A percentile compares a stretch with the other conserved stretches of the same genome.
Evolutionary conservation across 2,113 vertebrate species (phyloP).

Genomic region (Brienomyrus brachyistius): DNA sequence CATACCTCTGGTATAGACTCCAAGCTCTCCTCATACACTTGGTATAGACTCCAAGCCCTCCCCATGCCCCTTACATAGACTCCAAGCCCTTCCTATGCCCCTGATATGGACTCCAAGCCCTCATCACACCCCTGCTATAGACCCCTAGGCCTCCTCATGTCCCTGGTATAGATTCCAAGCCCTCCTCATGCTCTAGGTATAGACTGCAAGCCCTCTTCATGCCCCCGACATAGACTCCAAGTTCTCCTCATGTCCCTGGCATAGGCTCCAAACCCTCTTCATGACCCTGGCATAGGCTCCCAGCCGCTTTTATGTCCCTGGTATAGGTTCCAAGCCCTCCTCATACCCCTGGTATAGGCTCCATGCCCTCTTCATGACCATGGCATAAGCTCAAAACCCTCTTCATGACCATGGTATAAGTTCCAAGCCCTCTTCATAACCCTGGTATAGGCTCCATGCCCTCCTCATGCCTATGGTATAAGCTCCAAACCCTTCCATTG

Average conservation of each 20-base stretch:
- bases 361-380: not conserved
- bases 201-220: not conserved
- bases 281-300: not conserved
- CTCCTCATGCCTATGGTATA: no score
- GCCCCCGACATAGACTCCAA: not conserved
- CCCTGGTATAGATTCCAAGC: not conserved
- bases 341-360: not conserved
- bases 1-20: not conserved
- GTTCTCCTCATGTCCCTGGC: not conserved
- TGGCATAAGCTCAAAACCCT: not conserved
- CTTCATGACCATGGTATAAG: not conserved
- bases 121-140: not conserved
- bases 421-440: not conserved
- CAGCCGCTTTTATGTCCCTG: not conserved
- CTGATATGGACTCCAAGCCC: not conserved
- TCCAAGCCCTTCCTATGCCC: not conserved
- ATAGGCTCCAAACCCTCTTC: not conserved
- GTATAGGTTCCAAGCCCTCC: not conserved
- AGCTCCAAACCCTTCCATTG: not conserved
- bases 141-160: not conserved
- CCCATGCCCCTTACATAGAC: no score
- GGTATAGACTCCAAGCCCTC: no score
- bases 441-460: no score
- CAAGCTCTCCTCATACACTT: not conserved
- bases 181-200: not conserved